phyloP scores from a whole-genome alignment of 2,797 vertebrate genomes.

The Antrozous pallidus region DNA sequence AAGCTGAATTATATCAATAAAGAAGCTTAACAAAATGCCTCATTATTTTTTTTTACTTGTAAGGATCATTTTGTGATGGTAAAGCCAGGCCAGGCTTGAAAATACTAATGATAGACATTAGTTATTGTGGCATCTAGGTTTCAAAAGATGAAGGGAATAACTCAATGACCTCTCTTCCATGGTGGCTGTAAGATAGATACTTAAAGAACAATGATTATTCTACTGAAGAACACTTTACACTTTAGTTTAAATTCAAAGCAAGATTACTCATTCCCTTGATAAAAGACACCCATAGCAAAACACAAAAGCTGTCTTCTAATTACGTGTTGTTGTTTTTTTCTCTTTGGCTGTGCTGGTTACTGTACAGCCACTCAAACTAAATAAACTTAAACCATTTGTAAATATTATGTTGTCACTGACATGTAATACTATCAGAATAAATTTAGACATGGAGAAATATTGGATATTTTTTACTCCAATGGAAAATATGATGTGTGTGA shows the following conservation, averaged over 20 bases:
- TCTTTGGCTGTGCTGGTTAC: background rate
- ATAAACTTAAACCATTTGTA: background rate
- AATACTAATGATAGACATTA: background rate
- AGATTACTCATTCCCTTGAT: background rate
- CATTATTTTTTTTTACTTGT: background rate
- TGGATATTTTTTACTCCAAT: background rate
- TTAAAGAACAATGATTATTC: background rate
- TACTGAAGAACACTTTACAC: background rate
- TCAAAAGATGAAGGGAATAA: slow-evolving; percentile 24
- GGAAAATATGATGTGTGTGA: background rate
- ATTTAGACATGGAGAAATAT: background rate
- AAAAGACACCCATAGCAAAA: background rate
- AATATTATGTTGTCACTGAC: background rate
- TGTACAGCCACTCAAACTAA: background rate
- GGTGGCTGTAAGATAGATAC: background rate
- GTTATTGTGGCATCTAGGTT: background rate
- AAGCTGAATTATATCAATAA: background rate
- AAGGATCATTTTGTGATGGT: background rate
- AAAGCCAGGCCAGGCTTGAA: background rate
- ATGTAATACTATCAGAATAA: background rate
- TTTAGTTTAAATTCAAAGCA: background rate
- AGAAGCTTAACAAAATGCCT: background rate
- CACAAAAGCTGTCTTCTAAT: background rate
- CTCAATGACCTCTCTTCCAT: background rate
- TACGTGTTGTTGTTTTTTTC: background rate